A percentile compares a stretch with the other conserved stretches of the same genome.
Evolutionary conservation across 2,797 vertebrate genomes (phyloP).

Genomic region (Urosaurus nigricauda): DNA sequence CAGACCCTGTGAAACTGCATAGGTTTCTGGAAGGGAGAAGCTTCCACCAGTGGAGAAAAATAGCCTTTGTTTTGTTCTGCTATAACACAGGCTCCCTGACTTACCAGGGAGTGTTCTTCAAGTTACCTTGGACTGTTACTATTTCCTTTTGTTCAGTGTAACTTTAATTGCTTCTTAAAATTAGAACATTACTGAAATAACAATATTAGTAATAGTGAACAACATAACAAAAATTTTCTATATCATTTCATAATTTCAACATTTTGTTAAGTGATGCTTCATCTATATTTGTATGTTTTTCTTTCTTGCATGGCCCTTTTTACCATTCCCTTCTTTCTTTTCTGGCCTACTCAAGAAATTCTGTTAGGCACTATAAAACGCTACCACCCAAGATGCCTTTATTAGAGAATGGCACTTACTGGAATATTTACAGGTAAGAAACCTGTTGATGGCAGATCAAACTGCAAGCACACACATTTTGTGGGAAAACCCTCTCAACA

Average conservation of each 20-base stretch:
- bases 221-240: background rate
- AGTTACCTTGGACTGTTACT: background rate
- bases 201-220: background rate
- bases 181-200: background rate
- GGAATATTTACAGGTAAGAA: conserved; percentile 94
- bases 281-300: conserved; percentile 67
- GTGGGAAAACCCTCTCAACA: background rate
- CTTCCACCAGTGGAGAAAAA: no score
- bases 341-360: conserved; percentile 81
- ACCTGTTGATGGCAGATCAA: conserved; percentile 47
- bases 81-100: no score
- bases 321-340: conserved; percentile 48
- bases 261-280: conserved; percentile 57
- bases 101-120: no score
- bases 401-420: conserved; percentile 91
- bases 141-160: background rate
- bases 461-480: background rate
- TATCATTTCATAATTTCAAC: background rate
- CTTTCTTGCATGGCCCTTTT: conserved; percentile 71
- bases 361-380: conserved; percentile 90
- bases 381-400: conserved; percentile 95
- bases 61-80: no score
- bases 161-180: background rate
- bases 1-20: no score
- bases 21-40: no score